These are phyloP conservation scores for Rhizomys pruinosus DNA, from an alignment of 2,113 vertebrate species.

Conservation along the genomic window DNA sequence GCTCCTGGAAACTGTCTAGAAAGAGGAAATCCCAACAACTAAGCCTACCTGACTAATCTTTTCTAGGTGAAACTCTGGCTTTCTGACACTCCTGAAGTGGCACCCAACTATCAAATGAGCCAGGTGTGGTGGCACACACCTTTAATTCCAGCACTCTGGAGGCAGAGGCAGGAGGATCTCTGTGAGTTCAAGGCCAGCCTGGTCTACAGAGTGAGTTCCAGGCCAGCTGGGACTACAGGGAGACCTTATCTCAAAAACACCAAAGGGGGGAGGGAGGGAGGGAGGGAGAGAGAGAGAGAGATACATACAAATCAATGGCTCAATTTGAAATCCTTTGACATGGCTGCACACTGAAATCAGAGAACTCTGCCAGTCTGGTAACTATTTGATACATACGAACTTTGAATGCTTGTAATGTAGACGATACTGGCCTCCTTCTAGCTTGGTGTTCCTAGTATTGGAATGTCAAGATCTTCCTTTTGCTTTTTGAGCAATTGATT, in stretches of 20 bases:
- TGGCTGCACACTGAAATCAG: neutral
- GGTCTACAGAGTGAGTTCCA: too few relatives aligned
- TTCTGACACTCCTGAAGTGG: constrained; percentile 34
- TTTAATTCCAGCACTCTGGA: too few relatives aligned
- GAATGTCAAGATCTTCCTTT: neutral
- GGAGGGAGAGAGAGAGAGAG: too few relatives aligned
- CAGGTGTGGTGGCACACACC: too few relatives aligned
- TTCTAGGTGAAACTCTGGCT: constrained; percentile 2
- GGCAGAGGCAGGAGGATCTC: too few relatives aligned
- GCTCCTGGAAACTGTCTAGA: neutral
- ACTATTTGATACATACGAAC: neutral
- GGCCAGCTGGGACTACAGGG: too few relatives aligned
- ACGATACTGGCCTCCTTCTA: neutral
- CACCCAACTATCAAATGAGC: too few relatives aligned
- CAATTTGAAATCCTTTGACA: neutral
- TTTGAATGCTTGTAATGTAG: neutral
- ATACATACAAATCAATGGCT: constrained; percentile 5
- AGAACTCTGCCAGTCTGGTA: neutral
- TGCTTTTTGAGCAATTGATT: neutral
- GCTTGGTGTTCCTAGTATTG: constrained; percentile 6
- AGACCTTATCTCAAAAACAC: too few relatives aligned
- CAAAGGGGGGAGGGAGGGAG: too few relatives aligned
- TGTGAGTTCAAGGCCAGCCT: too few relatives aligned
- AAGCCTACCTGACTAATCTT: neutral
- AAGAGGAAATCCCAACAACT: neutral